Base-by-base conservation (phyloP, 1,140 invertebrate genomes). In the Philopotamus ludificatus region DNA sequence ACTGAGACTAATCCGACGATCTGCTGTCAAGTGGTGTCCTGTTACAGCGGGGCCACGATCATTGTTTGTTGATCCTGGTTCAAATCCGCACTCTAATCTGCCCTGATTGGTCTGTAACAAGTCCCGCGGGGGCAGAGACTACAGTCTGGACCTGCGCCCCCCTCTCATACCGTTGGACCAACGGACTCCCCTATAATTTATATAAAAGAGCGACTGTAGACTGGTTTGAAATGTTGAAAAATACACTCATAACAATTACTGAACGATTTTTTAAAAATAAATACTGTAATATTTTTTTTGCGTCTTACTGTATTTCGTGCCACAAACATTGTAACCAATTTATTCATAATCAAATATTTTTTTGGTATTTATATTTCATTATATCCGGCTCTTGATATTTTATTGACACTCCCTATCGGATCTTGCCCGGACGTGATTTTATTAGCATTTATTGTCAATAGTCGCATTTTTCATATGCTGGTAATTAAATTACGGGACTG, bases 91-190 rank as follows among this genome's bases (percentile, higher is more conserved):
- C 51, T 7, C 44, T 47, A 47, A 47, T 47, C 23, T 9, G 28
- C 44, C 42, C 42, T 60, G 57, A 60, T 60, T 34, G 57, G 57
- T 3, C 57, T 15, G 34, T 60, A 60, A 60, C 57, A 60, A 60
- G 57, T 12, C 57, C 57, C 57, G 12, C n/a, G 44, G 57, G 57
- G 34, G 51, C 21, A n/a, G 15, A n/a, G 47, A 57, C 34, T 28
- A 57, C 34, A 39, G 41, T 12, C 28, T 34, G 12, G 12, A 34
- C 28, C 28, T 57, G 28, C 34, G 47, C 47, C 47, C 21, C 34
- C 54, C 23, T 42, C 34, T 7, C 4, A 34, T 34, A 4, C 28
- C 42, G 28, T 34, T 34, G 28, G 28, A 34, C 12, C 28, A 34
- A 34, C 28, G 12, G 28, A n/a, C n/a, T n/a, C n/a, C n/a, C n/a